A percentile compares a stretch with the other conserved stretches of the same genome.
phyloP scores from a whole-genome alignment of 2,797 vertebrate genomes.

The Pipistrellus pygmaeus region DNA sequence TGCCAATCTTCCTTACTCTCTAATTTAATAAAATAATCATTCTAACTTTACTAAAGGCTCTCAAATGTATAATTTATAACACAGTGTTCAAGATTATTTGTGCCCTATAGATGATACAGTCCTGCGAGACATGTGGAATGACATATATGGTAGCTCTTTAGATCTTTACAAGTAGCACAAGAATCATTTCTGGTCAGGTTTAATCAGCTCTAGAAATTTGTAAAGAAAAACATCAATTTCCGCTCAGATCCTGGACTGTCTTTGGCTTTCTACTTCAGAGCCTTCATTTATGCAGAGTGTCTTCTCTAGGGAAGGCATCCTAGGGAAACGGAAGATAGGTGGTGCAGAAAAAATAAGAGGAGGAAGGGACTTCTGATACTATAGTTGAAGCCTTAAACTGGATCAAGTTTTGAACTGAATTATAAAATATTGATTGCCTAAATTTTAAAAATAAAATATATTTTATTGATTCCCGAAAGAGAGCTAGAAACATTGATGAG shows the following conservation, averaged over 20 bases:
- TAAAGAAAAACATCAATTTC: conserved; percentile 11
- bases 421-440: not conserved
- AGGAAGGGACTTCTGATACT: not conserved
- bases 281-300: not conserved
- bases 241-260: not conserved
- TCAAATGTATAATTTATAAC: not conserved
- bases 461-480: too few species aligned
- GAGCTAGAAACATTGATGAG: too few species aligned
- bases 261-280: conserved; percentile 1
- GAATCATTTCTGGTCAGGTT: not conserved
- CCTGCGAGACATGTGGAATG: not conserved
- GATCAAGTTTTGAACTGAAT: conserved; percentile 13
- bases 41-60: not conserved
- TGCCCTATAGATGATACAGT: not conserved
- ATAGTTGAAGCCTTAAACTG: conserved; percentile 11
- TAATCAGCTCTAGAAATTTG: conserved; percentile 43
- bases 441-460: not conserved
- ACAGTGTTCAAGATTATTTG: not conserved
- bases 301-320: not conserved
- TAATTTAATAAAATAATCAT: conserved; percentile 39
- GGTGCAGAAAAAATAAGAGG: not conserved
- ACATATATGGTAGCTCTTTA: not conserved
- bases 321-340: not conserved
- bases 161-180: not conserved
- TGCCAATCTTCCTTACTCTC: not conserved